A percentile compares a stretch with the other conserved stretches of the same genome.
phyloP scores from a whole-genome alignment of 1,140 invertebrate genomes.

The Aricia agestis region DNA sequence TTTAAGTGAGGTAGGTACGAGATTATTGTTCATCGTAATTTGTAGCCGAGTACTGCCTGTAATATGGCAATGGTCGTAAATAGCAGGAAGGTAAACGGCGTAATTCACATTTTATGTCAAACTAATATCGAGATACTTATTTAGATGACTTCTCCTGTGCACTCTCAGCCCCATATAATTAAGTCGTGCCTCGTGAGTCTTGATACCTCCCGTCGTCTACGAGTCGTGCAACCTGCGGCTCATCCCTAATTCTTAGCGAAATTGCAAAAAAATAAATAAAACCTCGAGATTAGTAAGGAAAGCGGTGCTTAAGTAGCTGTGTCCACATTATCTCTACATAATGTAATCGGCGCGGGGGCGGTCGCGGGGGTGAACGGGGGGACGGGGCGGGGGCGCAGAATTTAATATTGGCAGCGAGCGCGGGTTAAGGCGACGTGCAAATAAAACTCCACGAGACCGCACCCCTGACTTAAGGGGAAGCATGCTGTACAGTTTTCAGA shows the following conservation, averaged over 20 bases:
- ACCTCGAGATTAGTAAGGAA: neutral
- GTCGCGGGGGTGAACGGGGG: conserved; percentile 28
- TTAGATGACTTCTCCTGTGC: too few species aligned
- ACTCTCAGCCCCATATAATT: neutral
- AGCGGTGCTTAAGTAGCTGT: conserved; percentile 8
- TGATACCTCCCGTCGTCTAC: neutral
- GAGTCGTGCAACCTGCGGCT: neutral
- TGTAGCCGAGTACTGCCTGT: too few species aligned
- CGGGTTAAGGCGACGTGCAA: conserved; percentile 68
- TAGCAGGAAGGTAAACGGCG: too few species aligned
- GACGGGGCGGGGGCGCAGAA: conserved; percentile 42
- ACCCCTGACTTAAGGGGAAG: conserved; percentile 37
- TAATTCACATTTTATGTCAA: too few species aligned
- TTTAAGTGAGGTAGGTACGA: neutral
- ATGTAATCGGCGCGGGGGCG: conserved; percentile 38
- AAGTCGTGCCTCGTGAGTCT: neutral
- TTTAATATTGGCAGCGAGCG: conserved; percentile 65
- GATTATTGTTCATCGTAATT: too few species aligned
- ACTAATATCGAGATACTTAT: too few species aligned
- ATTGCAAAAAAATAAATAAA: conserved; percentile 4
- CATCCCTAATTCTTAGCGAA: neutral
- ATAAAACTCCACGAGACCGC: conserved; percentile 62
- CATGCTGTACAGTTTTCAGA: neutral
- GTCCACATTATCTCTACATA: conserved; percentile 38
- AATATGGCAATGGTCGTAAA: too few species aligned